A percentile compares a stretch with the other conserved stretches of the same genome.
These are phyloP conservation scores for Pollenia angustigena DNA, from an alignment of 2,888 invertebrate species.

Conservation along the genomic window DNA sequence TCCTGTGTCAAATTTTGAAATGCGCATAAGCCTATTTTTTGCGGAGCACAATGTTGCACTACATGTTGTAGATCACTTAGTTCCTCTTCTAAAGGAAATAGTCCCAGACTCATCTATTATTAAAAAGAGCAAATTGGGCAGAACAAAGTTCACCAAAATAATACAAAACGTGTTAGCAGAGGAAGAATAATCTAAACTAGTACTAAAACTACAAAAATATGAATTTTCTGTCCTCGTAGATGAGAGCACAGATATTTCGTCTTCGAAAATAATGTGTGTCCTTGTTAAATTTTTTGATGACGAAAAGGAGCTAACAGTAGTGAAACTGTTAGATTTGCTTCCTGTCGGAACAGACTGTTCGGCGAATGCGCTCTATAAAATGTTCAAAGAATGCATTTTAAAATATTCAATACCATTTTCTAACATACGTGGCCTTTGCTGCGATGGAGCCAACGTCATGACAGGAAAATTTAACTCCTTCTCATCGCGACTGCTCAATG, in stretches of 20 bases:
- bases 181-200: constrained; percentile 20
- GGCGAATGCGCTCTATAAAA: constrained; percentile 29
- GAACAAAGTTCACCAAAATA: constrained; percentile 16
- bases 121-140: constrained; percentile 30
- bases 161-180: constrained; percentile 19
- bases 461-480: constrained; percentile 19
- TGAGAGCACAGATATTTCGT: neutral
- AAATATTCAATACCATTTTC: constrained; percentile 31
- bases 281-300: neutral
- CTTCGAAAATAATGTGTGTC: constrained; percentile 25
- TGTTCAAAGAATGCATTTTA: constrained; percentile 21
- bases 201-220: too few relatives aligned
- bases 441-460: constrained; percentile 31
- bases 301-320: neutral
- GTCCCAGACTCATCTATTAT: constrained; percentile 6
- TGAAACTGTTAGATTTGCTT: constrained; percentile 31
- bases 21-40: constrained; percentile 16
- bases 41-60: constrained; percentile 33
- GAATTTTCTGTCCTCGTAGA: too few relatives aligned
- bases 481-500: constrained; percentile 16
- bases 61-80: constrained; percentile 6
- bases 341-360: constrained; percentile 27
- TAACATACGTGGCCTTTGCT: constrained; percentile 18
- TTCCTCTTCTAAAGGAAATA: constrained; percentile 1
- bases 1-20: constrained; percentile 15